Base-by-base conservation (phyloP, 2,113 vertebrate genomes). In the Forbesichthys agassizii region DNA sequence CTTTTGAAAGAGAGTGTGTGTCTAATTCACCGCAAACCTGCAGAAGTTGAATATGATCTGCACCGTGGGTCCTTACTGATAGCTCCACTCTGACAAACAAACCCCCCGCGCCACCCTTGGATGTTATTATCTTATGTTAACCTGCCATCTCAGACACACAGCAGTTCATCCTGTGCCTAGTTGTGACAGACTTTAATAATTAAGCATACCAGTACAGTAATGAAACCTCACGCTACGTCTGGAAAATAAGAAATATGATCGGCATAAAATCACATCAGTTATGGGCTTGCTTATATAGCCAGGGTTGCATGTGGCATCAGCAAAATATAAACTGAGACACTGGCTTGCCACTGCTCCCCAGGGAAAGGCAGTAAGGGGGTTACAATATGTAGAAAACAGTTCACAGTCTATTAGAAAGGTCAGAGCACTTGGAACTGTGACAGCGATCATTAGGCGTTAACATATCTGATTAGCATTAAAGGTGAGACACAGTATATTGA, bases 371-470 rank as follows among this genome's bases (percentile, higher is more conserved):
- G 36, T 61, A 66, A 69, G 33, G 64, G 16, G 52, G 11, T 67
- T 81, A 89, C 86, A 88, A 77, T 85, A 79, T 83, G 83, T 68
- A 70, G 81, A 81, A 81, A 77, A 73, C 71, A 69, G 75, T 79
- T 79, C 57, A 49, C 10, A 10, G 27, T 47, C 56, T 71, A 77
- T 64, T 61, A 67, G 64, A 80, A 80, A 78, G 76, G 79, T 85
- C 48, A 5, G 10, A 18, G 52, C 73, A 18, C 47, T 75, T 48
- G 69, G 66, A 48, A 55, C 73, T 52, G 52, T 60, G 77, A 79
- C 14, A 57, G 12, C 11, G 9, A 11, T 5, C 57, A 48, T 60
- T 69, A 18, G 16, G 4, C 13, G 20, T 33, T 42, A 5, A 42
- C 4, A 42, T 42, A 42, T 42, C 36, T 42, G 36, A 42, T 42